Conservation (phyloP, 2,797 vertebrate genomes). For the Spheniscus humboldti region DNA sequence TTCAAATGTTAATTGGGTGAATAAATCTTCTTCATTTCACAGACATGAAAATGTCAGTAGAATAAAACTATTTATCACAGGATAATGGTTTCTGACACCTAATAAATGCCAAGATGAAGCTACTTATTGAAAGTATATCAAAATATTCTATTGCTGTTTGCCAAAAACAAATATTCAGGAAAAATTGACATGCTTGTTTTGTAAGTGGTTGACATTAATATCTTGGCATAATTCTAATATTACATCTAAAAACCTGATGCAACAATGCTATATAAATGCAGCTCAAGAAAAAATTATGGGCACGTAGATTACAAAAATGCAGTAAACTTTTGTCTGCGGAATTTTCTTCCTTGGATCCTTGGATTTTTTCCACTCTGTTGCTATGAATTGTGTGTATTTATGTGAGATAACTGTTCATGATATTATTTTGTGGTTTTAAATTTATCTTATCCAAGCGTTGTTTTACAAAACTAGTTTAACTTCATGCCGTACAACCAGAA, state of each 20-base stretch:
- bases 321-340: background rate
- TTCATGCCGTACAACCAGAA: background rate
- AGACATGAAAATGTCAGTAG: constrained; percentile 73
- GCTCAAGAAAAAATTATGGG: background rate
- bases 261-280: background rate
- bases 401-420: background rate
- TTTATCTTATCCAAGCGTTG: background rate
- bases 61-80: constrained; percentile 73
- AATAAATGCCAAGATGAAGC: constrained; percentile 74
- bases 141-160: constrained; percentile 68
- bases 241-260: background rate
- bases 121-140: constrained; percentile 66
- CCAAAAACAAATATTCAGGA: constrained; percentile 64
- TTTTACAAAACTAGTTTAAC: background rate
- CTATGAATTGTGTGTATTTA: background rate
- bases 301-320: background rate
- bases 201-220: constrained; percentile 8
- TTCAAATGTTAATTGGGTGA: constrained; percentile 79
- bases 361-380: background rate
- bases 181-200: constrained; percentile 56
- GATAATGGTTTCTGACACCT: constrained; percentile 69
- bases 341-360: background rate
- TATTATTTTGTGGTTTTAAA: background rate
- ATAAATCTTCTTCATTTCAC: constrained; percentile 77
- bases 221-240: background rate